Evolutionary conservation across 2,888 invertebrate genomes (phyloP).

Genomic region (Drosophila picticornis): DNA sequence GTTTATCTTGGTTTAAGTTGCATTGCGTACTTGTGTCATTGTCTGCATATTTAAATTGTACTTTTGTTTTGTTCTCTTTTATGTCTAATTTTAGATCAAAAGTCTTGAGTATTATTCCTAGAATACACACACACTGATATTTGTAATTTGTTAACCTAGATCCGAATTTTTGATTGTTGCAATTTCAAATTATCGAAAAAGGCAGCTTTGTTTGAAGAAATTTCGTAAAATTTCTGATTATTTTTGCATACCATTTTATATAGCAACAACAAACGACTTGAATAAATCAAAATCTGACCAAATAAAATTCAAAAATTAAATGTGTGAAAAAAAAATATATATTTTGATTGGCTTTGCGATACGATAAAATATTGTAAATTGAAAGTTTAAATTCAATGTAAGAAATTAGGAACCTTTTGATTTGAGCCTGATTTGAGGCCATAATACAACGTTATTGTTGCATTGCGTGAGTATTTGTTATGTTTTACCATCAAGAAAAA

Average conservation of each 20-base stretch:
- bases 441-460: conserved; percentile 53
- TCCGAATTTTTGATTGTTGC: conserved; percentile 12
- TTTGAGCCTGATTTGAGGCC: conserved; percentile 71
- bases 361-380: background rate
- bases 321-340: background rate
- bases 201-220: conserved; percentile 40
- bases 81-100: conserved; percentile 84
- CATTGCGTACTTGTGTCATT: conserved; percentile 25
- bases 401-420: conserved; percentile 1
- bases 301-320: background rate
- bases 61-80: conserved; percentile 53
- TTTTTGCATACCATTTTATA: background rate
- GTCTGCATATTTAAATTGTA: conserved; percentile 30
- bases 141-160: conserved; percentile 10
- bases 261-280: background rate
- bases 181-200: background rate
- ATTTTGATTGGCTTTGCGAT: conserved; percentile 4
- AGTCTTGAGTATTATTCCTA: conserved; percentile 80
- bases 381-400: background rate
- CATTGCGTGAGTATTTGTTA: conserved; percentile 76
- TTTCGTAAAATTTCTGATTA: background rate
- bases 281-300: background rate
- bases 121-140: conserved; percentile 40
- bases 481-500: conserved; percentile 19
- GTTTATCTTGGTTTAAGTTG: background rate